A percentile compares a stretch with the other conserved stretches of the same genome.
Conservation (phyloP, 2,113 vertebrate genomes). For the Pelvicachromis taeniatus region DNA sequence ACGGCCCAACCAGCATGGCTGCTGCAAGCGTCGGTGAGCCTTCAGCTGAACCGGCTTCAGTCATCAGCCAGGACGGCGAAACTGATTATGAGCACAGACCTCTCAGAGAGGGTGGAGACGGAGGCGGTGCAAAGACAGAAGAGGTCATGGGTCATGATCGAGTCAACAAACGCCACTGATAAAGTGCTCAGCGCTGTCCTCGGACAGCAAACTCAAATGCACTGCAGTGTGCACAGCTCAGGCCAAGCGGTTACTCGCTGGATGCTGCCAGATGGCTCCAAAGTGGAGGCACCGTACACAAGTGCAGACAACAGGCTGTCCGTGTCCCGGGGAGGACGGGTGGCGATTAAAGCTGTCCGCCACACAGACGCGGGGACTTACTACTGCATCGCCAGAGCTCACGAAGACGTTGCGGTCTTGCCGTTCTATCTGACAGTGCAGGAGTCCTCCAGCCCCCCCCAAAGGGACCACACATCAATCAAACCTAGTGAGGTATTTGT, state of each 20-base stretch:
- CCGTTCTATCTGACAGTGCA: conserved; percentile 77
- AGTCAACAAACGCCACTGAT: conserved; percentile 53
- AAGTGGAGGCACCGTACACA: conserved; percentile 65
- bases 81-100: conserved; percentile 64
- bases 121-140: conserved; percentile 45
- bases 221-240: conserved; percentile 79
- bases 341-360: conserved; percentile 67
- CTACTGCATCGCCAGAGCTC: conserved; percentile 77
- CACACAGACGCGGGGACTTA: conserved; percentile 81
- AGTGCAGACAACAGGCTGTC: conserved; percentile 70
- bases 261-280: conserved; percentile 81
- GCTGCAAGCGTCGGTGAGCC: conserved; percentile 76
- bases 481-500: conserved; percentile 55
- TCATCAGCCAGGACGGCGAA: conserved; percentile 78
- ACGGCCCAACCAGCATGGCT: conserved; percentile 80
- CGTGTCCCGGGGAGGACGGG: conserved; percentile 68
- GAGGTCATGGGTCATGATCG: conserved; percentile 82
- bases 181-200: conserved; percentile 62
- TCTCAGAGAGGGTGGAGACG: conserved; percentile 57
- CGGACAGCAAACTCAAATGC: conserved; percentile 69
- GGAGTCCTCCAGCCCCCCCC: conserved; percentile 55
- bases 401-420: conserved; percentile 66
- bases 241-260: conserved; percentile 73
- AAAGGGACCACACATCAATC: conserved; percentile 38
- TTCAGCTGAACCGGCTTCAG: conserved; percentile 81